Base-by-base conservation (phyloP, 2,888 invertebrate genomes). In the Nymphalis urticae region DNA sequence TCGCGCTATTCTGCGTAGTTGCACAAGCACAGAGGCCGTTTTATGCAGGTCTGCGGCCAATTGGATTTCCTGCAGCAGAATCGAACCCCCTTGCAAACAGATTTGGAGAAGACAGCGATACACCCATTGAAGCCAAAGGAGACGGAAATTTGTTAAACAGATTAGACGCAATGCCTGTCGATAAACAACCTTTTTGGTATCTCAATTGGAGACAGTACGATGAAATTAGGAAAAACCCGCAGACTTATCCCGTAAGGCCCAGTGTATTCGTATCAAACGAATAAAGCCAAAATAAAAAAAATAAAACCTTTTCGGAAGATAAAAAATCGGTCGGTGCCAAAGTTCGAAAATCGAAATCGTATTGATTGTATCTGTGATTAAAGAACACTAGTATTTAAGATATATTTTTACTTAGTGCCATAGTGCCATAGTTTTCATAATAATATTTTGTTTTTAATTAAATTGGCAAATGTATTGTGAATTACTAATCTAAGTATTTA, bases 141-240 rank as follows among this genome's bases (percentile, higher is more conserved):
- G 70, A 72, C 27, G 54, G 70, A 0, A 64, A 68, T 50, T 54
- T 70, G 10, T 19, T 72, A n/a, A 70, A 56, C 16, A 66, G 66
- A 59, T 32, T 70, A 48, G 63, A 70, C 16, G 24, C 66, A 27
- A 59, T 72, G 62, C 72, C 70, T 1, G 19, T 62, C 13, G 64
- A 70, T 7, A 61, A 50, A 6, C 70, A 66, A 62, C 72, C 72
- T 0, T 95, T 95, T 81, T 95, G 95, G 95, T 94, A 93, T 67
- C 72, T 95, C 24, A 96, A 96, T 80, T 94, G 94, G 76, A 88
- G 93, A 63, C 93, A 93, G 1, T 95, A 95, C 58, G 94, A 95
- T 72, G 90, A 86, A 0, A 85, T 94, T 8, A 90, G 94, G 47
- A 84, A 82, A 42, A 76, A 80, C 1, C 86, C 88, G 0, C 83